Conservation (phyloP, 2,797 vertebrate species). For the Merluccius polli region DNA sequence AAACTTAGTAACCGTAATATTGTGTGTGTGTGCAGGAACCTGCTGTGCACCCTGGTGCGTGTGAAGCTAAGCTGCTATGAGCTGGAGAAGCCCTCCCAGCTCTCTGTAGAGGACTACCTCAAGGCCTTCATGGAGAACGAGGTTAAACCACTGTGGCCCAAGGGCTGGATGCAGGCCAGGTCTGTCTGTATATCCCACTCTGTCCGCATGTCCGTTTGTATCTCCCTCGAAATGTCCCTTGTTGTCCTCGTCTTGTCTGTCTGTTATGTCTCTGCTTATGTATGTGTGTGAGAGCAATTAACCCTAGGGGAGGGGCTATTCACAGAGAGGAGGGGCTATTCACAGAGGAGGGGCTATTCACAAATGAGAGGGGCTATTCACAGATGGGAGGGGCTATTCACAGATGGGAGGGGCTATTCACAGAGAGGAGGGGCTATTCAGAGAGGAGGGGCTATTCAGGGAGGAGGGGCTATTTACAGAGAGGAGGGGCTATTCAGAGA, state of each 20-base stretch:
- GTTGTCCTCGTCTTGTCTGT: background rate
- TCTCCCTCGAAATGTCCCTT: background rate
- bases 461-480: too few species aligned
- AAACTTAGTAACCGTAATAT: too few species aligned
- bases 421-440: too few species aligned
- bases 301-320: too few species aligned
- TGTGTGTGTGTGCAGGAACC: constrained; percentile 72
- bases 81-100: constrained; percentile 90
- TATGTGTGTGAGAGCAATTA: background rate
- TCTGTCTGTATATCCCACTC: constrained; percentile 42
- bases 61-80: constrained; percentile 97
- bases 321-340: too few species aligned
- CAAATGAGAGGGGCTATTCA: too few species aligned
- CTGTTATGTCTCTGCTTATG: background rate
- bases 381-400: too few species aligned
- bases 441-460: too few species aligned
- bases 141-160: constrained; percentile 95
- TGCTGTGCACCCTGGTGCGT: constrained; percentile 92
- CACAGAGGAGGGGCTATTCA: too few species aligned
- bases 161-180: constrained; percentile 99
- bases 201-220: background rate
- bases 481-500: too few species aligned
- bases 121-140: constrained; percentile 94
- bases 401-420: too few species aligned
- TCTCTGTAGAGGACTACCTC: constrained; percentile 93